Conservation (phyloP, 2,888 invertebrate genomes). For the Pristionchus exspectatus region DNA sequence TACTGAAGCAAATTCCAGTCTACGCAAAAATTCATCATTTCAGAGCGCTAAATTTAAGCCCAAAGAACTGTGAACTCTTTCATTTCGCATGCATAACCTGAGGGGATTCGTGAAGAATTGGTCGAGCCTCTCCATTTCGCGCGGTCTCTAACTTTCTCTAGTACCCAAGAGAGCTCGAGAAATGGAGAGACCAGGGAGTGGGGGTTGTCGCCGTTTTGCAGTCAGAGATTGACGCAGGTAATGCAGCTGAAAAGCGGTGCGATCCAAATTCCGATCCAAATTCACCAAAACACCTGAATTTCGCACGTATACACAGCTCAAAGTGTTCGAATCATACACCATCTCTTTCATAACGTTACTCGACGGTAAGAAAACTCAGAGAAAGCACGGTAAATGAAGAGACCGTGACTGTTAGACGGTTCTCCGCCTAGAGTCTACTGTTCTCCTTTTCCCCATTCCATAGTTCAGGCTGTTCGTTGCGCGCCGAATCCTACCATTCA, state of each 20-base stretch:
- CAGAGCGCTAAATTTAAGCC: background rate
- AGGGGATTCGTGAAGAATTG: background rate
- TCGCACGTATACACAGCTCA: background rate
- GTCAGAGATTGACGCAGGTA: background rate
- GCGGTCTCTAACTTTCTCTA: background rate
- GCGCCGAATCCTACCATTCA: background rate
- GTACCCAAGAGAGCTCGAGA: background rate
- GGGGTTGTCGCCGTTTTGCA: background rate
- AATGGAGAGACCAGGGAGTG: background rate
- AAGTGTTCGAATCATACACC: background rate
- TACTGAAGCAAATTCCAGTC: background rate
- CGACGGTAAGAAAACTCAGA: too few relatives aligned
- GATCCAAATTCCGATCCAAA: background rate
- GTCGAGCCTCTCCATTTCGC: background rate
- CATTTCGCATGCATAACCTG: constrained; percentile 1
- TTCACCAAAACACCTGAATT: background rate
- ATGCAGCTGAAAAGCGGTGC: background rate
- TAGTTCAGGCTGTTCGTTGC: too few relatives aligned
- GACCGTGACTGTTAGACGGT: too few relatives aligned
- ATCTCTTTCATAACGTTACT: background rate
- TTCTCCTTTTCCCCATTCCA: too few relatives aligned
- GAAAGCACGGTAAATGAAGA: too few relatives aligned
- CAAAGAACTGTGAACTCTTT: background rate
- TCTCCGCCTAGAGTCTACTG: too few relatives aligned
- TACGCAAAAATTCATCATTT: background rate